Base-by-base conservation (phyloP, 2,113 vertebrate species). In the Microcebus griseorufus region DNA sequence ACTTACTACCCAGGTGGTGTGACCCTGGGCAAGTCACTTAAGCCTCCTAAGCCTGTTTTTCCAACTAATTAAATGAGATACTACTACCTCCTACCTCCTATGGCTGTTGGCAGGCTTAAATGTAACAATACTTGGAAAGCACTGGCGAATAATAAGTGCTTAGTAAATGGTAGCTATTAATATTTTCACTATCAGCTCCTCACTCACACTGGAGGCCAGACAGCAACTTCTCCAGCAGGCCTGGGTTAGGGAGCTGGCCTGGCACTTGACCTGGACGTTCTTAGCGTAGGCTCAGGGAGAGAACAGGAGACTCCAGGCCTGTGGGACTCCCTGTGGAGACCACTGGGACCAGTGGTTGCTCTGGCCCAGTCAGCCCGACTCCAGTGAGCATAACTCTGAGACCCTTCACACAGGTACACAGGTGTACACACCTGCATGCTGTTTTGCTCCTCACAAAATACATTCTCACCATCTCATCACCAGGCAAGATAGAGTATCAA, bases 11-110 rank as follows among this genome's bases (percentile, higher is more conserved):
- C 48, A 48, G 67, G 53, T 88, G 88, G 48, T 62, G 53, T 88
- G 88, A 96, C 73, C 79, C 55, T 83, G 64, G 94, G 55, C 73
- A 86, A 83, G 65, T 95, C 83, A 88, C 37, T 93, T 78, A n/a
- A 32, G 45, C 64, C 53, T n/a, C 62, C 55, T 25, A 23, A 75
- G 62, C n/a, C 29, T 11, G 1, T 42, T 72, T 94, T 53, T 65
- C 34, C 67, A 78, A 85, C 92, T 73, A 78, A n/a, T 25, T 85
- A 73, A 73, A n/a, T 69, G 72, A 88, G 48, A n/a, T 76, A 58
- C 16, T 16, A 53, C 29, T 37, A 69, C 45, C 25, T 53, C 80
- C 58, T n/a, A 27, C 9, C 76, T 91, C 81, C 67, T 55, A 16
- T 18, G 37, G 32, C 32, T 29, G 8, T 25, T 65, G 39, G 72